These are phyloP conservation scores for Pyrochroa serraticornis DNA, from an alignment of 2,888 invertebrate genomes.

Conservation along the genomic window DNA sequence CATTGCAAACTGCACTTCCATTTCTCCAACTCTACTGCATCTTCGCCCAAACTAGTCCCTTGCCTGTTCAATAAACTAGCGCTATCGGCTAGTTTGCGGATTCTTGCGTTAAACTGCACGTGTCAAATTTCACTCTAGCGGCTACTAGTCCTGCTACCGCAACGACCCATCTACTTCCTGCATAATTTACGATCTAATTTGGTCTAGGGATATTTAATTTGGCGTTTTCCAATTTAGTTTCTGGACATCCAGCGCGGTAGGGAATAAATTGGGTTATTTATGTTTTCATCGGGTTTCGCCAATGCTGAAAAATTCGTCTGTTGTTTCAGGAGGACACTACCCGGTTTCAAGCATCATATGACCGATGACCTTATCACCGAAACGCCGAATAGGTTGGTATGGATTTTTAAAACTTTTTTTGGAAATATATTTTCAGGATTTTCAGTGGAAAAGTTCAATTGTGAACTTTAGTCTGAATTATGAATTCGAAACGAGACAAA, in stretches of 20 bases:
- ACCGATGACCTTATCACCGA: slow-evolving; percentile 49
- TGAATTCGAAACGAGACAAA: slow-evolving; percentile 5
- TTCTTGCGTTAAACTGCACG: slow-evolving; percentile 28
- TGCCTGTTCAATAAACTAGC: not conserved
- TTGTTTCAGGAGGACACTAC: slow-evolving; percentile 48
- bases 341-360: slow-evolving; percentile 42
- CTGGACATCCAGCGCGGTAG: not conserved
- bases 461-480: not conserved
- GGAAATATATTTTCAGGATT: not conserved
- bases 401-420: not conserved
- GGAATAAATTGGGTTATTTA: slow-evolving; percentile 9
- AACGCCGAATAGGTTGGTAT: slow-evolving; percentile 49
- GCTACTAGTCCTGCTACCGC: slow-evolving; percentile 13
- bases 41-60: no score
- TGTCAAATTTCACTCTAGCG: slow-evolving; percentile 29
- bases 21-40: no score
- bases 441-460: not conserved
- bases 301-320: not conserved
- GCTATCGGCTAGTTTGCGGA: not conserved
- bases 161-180: slow-evolving; percentile 23
- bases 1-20: no score
- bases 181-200: slow-evolving; percentile 37
- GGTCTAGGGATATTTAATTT: slow-evolving; percentile 33
- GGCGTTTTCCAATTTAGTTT: slow-evolving; percentile 29
- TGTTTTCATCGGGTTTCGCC: not conserved